Base-by-base conservation (phyloP, 1,140 invertebrate species). In the Akabosia matsudoensis region DNA sequence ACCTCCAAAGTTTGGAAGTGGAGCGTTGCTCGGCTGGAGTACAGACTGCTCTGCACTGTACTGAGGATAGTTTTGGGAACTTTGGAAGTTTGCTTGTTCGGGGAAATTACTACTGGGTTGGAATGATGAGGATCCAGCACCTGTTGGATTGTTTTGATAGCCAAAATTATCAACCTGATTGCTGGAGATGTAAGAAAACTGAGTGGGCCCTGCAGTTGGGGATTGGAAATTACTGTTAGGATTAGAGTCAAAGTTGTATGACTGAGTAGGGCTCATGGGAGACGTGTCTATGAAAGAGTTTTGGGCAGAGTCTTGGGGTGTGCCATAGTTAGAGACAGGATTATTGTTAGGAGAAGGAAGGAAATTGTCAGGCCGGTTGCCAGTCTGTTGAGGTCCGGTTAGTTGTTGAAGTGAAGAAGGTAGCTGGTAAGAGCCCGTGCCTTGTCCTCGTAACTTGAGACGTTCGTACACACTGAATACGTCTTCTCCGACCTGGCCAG, bases 391-490 rank as follows among this genome's bases (percentile, higher is more conserved):
- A n/a, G 70, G 70, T 72, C 33, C 70, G 70, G 70, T 34, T 14
- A 51, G 22, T 37, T 72, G 70, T 72, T 34, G 70, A 18, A 56
- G 45, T 45, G 37, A 45, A 22, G 1, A 34, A 7, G 61, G 61
- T 7, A 67, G 61, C 28, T 37, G 70, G 70, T 72, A 45, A 16
- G 70, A 72, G 26, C 33, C 70, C 22, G 34, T 72, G 70, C 26
- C 31, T 73, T 64, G 78, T 79, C 74, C 74, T 74, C 78, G 34
- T 70, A 73, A 18, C 64, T 76, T 70, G 67, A 78, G 74, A 61
- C 74, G 30, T 74, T 76, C 74, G 75, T 76, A 76, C 37, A 79
- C 74, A 37, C 30, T 76, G 78, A 79, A 79, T 51, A 73, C 71
- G 73, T 79, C 78, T 76, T 73, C 74, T 56, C 74, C 74, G 73